phyloP scores from a whole-genome alignment of 2,797 vertebrate genomes.

The Chaetophractus vellerosus region DNA sequence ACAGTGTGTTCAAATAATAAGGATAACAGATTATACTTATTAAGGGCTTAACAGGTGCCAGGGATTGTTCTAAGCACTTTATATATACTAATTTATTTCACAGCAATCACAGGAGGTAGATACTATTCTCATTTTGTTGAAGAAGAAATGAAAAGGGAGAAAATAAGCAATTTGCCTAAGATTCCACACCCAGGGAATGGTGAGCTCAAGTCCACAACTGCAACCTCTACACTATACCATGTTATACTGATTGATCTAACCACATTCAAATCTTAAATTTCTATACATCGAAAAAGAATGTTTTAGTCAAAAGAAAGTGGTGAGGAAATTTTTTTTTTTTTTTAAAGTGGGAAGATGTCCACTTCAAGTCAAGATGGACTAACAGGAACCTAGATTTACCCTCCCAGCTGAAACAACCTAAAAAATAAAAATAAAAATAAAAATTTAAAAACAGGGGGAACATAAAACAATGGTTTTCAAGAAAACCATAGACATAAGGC shows the following conservation, averaged over 20 bases:
- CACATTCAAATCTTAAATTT: neutral
- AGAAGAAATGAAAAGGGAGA: neutral
- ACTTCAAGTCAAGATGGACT: neutral
- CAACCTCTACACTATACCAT: neutral
- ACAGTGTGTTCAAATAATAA: neutral
- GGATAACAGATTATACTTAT: neutral
- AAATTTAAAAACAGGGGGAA: neutral
- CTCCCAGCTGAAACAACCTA: neutral
- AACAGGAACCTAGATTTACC: neutral
- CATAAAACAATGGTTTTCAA: neutral
- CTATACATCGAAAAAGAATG: neutral
- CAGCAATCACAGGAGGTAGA: neutral
- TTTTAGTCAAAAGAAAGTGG: neutral
- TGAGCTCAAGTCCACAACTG: neutral
- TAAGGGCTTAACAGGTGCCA: neutral
- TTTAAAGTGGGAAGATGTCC: neutral
- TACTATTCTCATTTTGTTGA: neutral
- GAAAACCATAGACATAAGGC: neutral
- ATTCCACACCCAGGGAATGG: neutral
- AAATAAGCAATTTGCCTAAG: neutral
- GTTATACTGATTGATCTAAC: neutral
- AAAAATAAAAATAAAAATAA: neutral
- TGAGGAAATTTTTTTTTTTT: no score
- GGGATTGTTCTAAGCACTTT: neutral
- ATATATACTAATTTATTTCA: neutral